These are phyloP conservation scores for Antennarius striatus DNA, from an alignment of 2,113 vertebrate genomes.

Conservation along the genomic window DNA sequence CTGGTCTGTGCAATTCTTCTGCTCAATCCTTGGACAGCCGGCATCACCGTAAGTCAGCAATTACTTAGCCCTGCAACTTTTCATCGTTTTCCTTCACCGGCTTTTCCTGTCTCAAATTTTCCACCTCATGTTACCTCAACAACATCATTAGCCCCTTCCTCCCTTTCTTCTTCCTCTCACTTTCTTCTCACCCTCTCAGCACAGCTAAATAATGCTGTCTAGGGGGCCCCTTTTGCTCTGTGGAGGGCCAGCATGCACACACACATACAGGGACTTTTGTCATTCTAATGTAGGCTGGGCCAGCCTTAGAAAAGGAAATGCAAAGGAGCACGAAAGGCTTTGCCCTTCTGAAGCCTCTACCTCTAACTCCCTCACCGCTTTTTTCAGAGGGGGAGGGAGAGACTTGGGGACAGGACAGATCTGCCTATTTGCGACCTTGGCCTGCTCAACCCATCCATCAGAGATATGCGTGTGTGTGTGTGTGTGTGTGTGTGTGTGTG, in stretches of 20 bases:
- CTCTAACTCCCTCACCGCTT: constrained; percentile 74
- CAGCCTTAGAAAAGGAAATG: constrained; percentile 76
- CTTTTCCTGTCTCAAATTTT: constrained; percentile 6
- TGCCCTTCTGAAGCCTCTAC: constrained; percentile 78
- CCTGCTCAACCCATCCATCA: constrained; percentile 82
- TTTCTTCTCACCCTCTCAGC: constrained; percentile 63
- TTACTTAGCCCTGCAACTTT: background rate
- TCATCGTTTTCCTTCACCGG: background rate
- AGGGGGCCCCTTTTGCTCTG: constrained; percentile 70
- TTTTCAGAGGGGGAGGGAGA: constrained; percentile 68
- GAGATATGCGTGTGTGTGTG: constrained; percentile 47
- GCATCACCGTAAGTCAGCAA: constrained; percentile 93
- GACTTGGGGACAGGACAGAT: constrained; percentile 75
- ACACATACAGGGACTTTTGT: constrained; percentile 72
- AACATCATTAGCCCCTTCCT: constrained; percentile 53
- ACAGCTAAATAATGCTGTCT: constrained; percentile 77
- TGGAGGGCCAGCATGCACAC: constrained; percentile 60
- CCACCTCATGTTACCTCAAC: constrained; percentile 43
- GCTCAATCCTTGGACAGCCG: constrained; percentile 98
- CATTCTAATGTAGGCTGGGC: constrained; percentile 77
- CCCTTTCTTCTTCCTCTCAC: constrained; percentile 38
- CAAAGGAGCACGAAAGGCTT: constrained; percentile 77
- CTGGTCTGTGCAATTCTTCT: constrained; percentile 96
- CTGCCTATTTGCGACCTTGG: constrained; percentile 81
- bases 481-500: constrained; percentile 42